Evolutionary conservation across 2,888 invertebrate genomes (phyloP), one percentile per base, ranked within the genome.

Genomic region (Calameuta filiformis): DNA sequence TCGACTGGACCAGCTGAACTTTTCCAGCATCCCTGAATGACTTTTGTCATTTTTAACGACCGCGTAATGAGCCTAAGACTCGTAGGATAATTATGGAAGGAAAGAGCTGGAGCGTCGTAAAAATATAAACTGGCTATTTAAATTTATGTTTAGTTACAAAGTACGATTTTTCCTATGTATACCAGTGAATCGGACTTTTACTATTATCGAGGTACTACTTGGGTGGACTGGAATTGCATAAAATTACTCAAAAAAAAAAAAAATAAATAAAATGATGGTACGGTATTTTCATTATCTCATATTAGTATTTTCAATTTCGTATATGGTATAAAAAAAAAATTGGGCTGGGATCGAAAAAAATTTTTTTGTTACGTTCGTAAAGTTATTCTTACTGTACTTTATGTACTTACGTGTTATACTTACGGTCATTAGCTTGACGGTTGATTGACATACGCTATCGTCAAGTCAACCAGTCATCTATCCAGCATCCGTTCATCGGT

Each of bases 1-100:
- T 23, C 9, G 56, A 56, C 56, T 56, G 56, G 56, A 9, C 56
- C 56, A 56, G 23, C 40, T 40, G 15, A 23, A 9, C 6, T 23
- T 15, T 40, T 56, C 56, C 56, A 56, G 56, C 56, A 23, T 56
- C 56, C 56, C 75, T 40, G 76, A 73, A 73, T 73, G 75, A 73
- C 76, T 76, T 77, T 80, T 77, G 73, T 75, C 78, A 79, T 79
- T 81, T 56, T 83, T 83, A 83, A 83, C 82, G 80, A 82, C 81
- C 80, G 73, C 79, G 73, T 81, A 84, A 82, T 81, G 80, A 82
- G 81, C 73, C 78, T 76, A 77, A 79, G 77, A 79, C 76, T 37
- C 31, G 15, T 73, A 40, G 71, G 76, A 81, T 84, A 83, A 84
- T 83, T 81, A 83, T 79, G 77, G 77, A 81, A 81, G 79, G 77